These are phyloP conservation scores for Bujurquina vittata DNA, from an alignment of 2,113 vertebrate genomes.

Conservation along the genomic window DNA sequence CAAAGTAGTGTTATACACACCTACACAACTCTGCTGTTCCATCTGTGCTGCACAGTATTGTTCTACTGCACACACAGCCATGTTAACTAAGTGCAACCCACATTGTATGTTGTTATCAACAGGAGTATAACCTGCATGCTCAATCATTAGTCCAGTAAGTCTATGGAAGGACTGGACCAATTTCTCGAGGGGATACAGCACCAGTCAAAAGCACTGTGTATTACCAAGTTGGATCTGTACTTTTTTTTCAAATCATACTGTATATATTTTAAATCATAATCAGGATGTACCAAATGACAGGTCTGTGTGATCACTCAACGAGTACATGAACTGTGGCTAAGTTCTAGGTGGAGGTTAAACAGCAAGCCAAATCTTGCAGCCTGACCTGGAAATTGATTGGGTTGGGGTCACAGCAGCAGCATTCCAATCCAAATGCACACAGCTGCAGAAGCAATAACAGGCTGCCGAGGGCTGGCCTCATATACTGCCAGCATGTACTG, in stretches of 20 bases:
- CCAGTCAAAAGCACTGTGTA: too few relatives aligned
- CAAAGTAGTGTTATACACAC: not conserved
- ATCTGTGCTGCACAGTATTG: not conserved
- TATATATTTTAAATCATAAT: not conserved
- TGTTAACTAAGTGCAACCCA: not conserved
- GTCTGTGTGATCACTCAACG: not conserved
- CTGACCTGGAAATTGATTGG: conserved; percentile 52
- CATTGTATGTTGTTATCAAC: rapidly evolving
- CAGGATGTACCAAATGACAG: not conserved
- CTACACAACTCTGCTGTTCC: not conserved
- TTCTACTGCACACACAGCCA: not conserved
- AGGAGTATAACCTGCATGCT: not conserved
- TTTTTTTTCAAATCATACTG: not conserved
- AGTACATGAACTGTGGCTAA: conserved; percentile 17
- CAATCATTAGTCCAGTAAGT: not conserved
- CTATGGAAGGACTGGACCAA: not conserved
- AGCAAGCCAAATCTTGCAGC: conserved; percentile 7
- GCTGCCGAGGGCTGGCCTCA: conserved; percentile 34
- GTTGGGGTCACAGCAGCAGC: conserved; percentile 35
- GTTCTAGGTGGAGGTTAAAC: conserved; percentile 30
- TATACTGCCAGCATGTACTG: not conserved
- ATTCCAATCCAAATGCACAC: conserved; percentile 24
- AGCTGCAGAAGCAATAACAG: too few relatives aligned
- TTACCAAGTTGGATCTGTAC: not conserved
- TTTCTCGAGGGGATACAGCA: not conserved